Base-by-base conservation (phyloP, 2,888 invertebrate species). In the Pedicia rivosa region DNA sequence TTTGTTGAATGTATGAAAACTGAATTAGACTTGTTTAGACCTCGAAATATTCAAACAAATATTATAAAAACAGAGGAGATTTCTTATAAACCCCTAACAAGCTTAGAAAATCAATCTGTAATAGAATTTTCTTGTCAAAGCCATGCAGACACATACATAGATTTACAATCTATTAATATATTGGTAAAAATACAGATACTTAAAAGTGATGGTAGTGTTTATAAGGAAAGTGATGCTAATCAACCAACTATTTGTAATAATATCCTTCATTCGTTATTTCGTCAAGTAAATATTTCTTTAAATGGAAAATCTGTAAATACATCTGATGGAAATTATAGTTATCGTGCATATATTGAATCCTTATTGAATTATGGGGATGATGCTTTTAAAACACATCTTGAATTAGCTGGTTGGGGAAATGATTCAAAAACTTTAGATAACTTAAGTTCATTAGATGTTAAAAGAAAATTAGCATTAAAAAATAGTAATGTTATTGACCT, bases 251-350 rank as follows among this genome's bases (percentile, higher is more conserved):
- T 33, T 14, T 32, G 36, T 5, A 42, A 42, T 22, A 38, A 38
- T 24, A 22, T 34, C 3, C 5, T 39, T 3, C 40, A 42, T 25
- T 38, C 36, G 2, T 16, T 40, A 8, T 40, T 40, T 24, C 25
- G 19, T 7, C 40, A 42, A 19, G 17, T 38, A 2, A 36, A 35
- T 8, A 14, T 36, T 12, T 29, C 10, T 22, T 30, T 42, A 19
- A 42, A 42, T 37, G 37, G 39, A 2, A 38, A 40, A 31, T 27
- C 22, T 22, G 40, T 42, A 15, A 31, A 32, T 20, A 24, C 37
- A 13, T 26, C 39, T 2, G 27, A 36, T 10, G 35, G 35, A 8
- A 35, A 28, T 29, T 42, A 42, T 15, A 24, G 30, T 3, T 42
- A 38, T 28, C 5, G 39, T 9, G 28, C 37, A 17, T 40, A 38